Evolutionary conservation across 2,888 invertebrate genomes (phyloP).

Genomic region (Chelonus formosanus): DNA sequence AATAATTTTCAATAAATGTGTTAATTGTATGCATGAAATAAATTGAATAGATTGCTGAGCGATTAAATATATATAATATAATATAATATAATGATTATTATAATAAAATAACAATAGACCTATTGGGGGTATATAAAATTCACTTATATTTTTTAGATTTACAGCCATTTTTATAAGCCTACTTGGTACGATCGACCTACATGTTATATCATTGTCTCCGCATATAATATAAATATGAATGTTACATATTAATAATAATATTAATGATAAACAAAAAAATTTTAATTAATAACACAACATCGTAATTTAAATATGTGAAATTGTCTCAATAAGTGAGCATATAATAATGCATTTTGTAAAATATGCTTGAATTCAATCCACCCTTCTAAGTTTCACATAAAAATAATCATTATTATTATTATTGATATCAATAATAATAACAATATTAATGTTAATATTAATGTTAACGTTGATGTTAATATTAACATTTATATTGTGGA

Average conservation of each 20-base stretch:
- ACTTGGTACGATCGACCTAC: slow-evolving; percentile 53
- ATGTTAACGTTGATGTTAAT: too few species aligned
- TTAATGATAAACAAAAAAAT: slow-evolving; percentile 16
- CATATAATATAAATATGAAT: slow-evolving; percentile 21
- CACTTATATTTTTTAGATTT: slow-evolving; percentile 64
- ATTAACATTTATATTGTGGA: not conserved
- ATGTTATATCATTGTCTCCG: slow-evolving; percentile 50
- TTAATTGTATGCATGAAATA: too few species aligned
- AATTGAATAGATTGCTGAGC: too few species aligned
- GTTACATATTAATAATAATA: slow-evolving; percentile 22
- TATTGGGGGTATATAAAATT: slow-evolving; percentile 45
- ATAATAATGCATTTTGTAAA: not conserved
- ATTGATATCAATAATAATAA: too few species aligned
- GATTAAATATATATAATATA: slow-evolving; percentile 33
- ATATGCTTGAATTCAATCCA: slow-evolving; percentile 2
- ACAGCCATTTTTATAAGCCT: slow-evolving; percentile 62
- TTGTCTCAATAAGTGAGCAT: slow-evolving; percentile 5
- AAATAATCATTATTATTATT: too few species aligned
- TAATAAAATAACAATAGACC: slow-evolving; percentile 7
- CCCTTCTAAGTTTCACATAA: not conserved
- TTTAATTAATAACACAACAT: not conserved
- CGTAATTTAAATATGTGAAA: too few species aligned
- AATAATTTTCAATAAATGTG: too few species aligned
- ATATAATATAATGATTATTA: slow-evolving; percentile 33
- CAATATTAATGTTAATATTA: too few species aligned